Evolutionary conservation across 2,113 vertebrate genomes (phyloP), one percentile per base, ranked within the genome.

Genomic region (Embiotoca jacksoni): DNA sequence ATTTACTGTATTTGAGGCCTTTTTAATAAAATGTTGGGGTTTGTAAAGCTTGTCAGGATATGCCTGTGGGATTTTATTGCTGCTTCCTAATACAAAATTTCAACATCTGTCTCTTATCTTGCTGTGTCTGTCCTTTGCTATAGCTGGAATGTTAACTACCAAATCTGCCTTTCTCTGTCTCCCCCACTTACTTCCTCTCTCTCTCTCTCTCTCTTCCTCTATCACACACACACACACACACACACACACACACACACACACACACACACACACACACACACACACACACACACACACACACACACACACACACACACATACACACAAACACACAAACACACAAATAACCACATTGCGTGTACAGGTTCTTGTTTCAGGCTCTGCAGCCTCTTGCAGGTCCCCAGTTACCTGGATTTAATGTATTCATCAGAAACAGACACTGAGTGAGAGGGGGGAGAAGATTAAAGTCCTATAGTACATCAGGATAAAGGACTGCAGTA

Each of bases 401-500:
- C 58, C 55, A 16, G 3, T 57, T 64, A 72, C 72, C 66, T 87
- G 69, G 75, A 80, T 82, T 88, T 81, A 88, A 92, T 88, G 81
- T 89, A 89, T 90, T 90, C 86, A 78, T 75, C 79, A 73, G 55
- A 83, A 89, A 77, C 78, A 81, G 83, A 83, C 80, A 82, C 72
- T 58, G 85, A 84, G 44, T 72, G 58, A 75, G 63, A 49, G 36
- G 68, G 72, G 75, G 78, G 76, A 58, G 56, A 63, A 84, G 72
- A 86, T 83, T 88, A 85, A 87, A 81, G 83, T 71, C 72, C 67
- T 70, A 84, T 63, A 77, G 72, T 85, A 85, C 72, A 76, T 86
- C 87, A 74, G 57, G 85, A 88, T 85, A 84, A 84, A 72, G 60
- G 83, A 91, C 89, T 89, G 88, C 89, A 87, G 89, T 58, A 83